Evolutionary conservation across 2,797 vertebrate genomes (phyloP), one percentile per base, ranked within the genome.

Genomic region (Takifugu rubripes): DNA sequence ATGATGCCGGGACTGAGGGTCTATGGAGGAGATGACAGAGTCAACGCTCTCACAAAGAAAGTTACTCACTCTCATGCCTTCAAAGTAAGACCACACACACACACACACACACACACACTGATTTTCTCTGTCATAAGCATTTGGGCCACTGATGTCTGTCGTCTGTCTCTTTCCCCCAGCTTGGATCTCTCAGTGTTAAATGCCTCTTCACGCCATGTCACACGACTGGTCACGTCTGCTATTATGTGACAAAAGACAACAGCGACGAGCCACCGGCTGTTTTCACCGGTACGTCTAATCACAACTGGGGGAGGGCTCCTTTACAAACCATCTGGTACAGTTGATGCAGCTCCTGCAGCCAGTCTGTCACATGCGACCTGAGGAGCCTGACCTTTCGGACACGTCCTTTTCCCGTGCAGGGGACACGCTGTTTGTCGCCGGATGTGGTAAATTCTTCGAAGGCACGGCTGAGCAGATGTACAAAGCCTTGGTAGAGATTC

Each of bases 381-480:
- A 21, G 9, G 1, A 0, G 29, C 8, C 31, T 46, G 15, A 11
- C 36, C 36, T 14, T 40, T 12, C 1, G 36, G 36, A 14, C 36
- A 5, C 5, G 12, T 40, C 36, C 36, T 40, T 40, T 54, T 17
- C 44, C 12, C 36, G 12, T 73, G 21, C 72, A 99, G 97, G 97
- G 0, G 97, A 99, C 87, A 99, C 97, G 0, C 83, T 99, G 47
- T 99, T 99, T 50, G 92, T 99, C 70, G 95, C 94, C 0, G 97
- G 97, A 24, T 99, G 97, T 29, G 97, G 97, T 51, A 98, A 98
- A 78, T 99, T 99, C 88, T 99, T 96, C 0, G 97, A 99, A 82
- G 97, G 97, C 5, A 98, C 97, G 0, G 93, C 96, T 0, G 96
- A 98, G 0, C 95, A 99, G 79, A 99, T 99, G 97, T 93, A 95